Evolutionary conservation across 2,888 invertebrate genomes (phyloP), one percentile per base, ranked within the genome.

Genomic region (Lissocephala sabroskyi): DNA sequence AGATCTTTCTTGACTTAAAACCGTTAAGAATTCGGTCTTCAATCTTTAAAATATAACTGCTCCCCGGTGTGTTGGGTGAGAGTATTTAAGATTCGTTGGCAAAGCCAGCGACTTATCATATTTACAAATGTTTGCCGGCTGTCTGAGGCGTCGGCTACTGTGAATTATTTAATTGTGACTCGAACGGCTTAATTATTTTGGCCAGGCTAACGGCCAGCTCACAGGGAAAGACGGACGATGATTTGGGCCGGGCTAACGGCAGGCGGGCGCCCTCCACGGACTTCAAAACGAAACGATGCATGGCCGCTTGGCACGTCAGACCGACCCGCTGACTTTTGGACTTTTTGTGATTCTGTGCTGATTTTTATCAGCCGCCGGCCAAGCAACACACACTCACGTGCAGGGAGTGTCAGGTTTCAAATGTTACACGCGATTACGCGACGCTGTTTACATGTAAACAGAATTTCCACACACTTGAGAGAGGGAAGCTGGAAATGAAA

Each of bases 131-230:
- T n/a, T n/a, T n/a, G n/a, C n/a, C n/a, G n/a, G n/a, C n/a, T n/a
- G n/a, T 19, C 19, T 19, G 3, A 35, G 41, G 19, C 19, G 11
- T 37, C 39, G 6, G 39, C 39, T 17, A 36, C 28, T 32, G 52
- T 62, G 70, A 79, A 78, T 78, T 80, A 82, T 83, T 82, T 83
- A 82, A 82, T 82, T 82, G 82, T 82, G 77, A 64, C 40, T 67
- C 65, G 78, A 83, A 82, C 79, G 83, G 79, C 82, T 82, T 82
- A 83, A 82, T 83, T 82, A 71, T 71, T 71, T 71, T 71, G 64
- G 66, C 59, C 62, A 53, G 40, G 45, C 52, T 47, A 61, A 56
- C 67, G 55, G 56, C 48, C 52, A 53, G 56, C 52, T 37, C 30
- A 16, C 23, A 11, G 29, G 7, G 11, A 18, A 13, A 36, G 14